Base-by-base conservation (phyloP, 1,140 invertebrate species). In the Sipha flava region DNA sequence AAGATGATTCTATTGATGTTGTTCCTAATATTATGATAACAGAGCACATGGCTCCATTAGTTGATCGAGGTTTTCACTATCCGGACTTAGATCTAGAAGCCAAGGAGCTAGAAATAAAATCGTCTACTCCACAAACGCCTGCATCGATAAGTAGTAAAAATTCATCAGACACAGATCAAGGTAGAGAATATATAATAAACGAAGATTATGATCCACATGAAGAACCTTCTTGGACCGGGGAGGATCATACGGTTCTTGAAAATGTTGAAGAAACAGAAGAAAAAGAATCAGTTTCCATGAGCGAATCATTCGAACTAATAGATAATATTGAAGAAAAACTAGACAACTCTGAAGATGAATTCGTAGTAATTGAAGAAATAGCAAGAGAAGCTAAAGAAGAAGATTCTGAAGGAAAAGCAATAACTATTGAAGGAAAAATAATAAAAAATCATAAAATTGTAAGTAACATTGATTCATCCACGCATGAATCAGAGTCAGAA, bases 301-400 rank as follows among this genome's bases (percentile, higher is more conserved):
- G 92, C 84, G 95, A 96, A 85, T 95, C 94, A 37, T 96, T 96
- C 87, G 94, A 95, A 88, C 89, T 95, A 85, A 86, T 95, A 0
- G 93, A 94, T 82, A 59, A 77, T 77, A 6, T 40, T 18, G 73
- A 77, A 40, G 73, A 59, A 77, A 77, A 57, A 18, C 93, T 94
- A 83, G 93, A 93, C 1, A 92, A 93, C 83, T 89, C 93, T 79
- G 92, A 93, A 80, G 93, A 95, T 84, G 93, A 94, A 83, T 95
- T 94, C 85, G 92, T 95, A 1, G 92, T 94, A 0, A 92, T 94
- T 80, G 93, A 94, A 86, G 93, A 95, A 85, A 92, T 94, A 26
- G 93, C 90, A 1, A 92, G 91, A 84, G 92, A 94, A 86, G 93
- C 92, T 1, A 88, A 91, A 82, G 93, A 95, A 86, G 90, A 88